These are phyloP conservation scores for Lepilemur septentrionalis DNA, from an alignment of 2,797 vertebrate species.

Conservation along the genomic window DNA sequence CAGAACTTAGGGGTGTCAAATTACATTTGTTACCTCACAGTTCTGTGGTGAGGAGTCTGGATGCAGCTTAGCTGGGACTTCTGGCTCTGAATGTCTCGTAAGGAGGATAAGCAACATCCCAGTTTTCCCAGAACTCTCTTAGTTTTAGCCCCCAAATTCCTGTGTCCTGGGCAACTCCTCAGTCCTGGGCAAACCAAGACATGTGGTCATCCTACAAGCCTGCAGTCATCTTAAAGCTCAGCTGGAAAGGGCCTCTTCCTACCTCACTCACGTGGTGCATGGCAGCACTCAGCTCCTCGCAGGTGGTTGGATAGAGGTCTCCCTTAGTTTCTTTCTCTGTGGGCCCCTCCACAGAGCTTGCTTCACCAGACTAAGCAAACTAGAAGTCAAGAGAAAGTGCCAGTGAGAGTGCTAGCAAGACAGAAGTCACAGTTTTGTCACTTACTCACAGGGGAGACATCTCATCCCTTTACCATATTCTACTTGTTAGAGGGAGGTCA, in stretches of 20 bases:
- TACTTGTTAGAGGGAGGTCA: background rate
- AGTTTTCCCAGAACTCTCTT: background rate
- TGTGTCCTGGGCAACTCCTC: background rate
- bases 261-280: background rate
- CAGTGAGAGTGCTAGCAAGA: background rate
- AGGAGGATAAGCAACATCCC: background rate
- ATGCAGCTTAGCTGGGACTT: background rate
- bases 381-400: background rate
- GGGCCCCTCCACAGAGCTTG: background rate
- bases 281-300: background rate
- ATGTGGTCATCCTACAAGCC: rapidly evolving
- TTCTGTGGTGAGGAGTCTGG: background rate
- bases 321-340: background rate
- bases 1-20: background rate
- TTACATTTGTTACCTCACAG: background rate
- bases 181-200: background rate
- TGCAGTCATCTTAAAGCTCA: background rate
- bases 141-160: background rate
- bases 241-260: background rate
- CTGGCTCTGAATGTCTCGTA: background rate
- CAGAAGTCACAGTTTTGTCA: background rate
- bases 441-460: background rate
- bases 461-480: background rate
- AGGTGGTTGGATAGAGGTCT: background rate
- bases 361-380: background rate